Evolutionary conservation across 1,140 invertebrate genomes (phyloP), one percentile per base, ranked within the genome.

Genomic region (Heliconius himera): DNA sequence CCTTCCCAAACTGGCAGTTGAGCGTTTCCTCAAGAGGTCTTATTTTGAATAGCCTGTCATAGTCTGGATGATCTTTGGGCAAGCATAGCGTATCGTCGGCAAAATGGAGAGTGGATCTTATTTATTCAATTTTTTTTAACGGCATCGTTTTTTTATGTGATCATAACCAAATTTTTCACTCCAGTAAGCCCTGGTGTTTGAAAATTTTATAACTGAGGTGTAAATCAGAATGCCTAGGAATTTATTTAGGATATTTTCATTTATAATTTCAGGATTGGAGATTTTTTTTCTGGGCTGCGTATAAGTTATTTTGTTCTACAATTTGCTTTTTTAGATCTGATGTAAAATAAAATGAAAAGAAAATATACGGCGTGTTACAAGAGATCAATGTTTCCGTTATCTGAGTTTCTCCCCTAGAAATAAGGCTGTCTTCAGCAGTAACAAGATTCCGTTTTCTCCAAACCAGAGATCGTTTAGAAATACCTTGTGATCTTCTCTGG

Each of bases 171-270:
- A 46, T 46, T 46, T 46, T 0, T 46, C 41, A 46, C 41, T 46
- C 11, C 41, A 46, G 41, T 46, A 46, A 46, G 41, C 11, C 41
- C 41, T 41, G 41, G 41, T 46, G 41, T 46, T 46, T 46, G 41
- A 11, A 46, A 87, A 88, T 82, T 85, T 80, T 80, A 89, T 82
- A 46, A 91, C 77, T 76, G 88, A 91, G 76, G 83, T 91, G 81
- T 56, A 56, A n/a, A 56, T 56, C 20, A 56, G 54, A 56, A 56
- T 56, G 54, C 54, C 54, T 56, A 56, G 54, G 20, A 56, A 56
- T 56, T 56, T 56, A 56, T 56, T 56, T 56, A 56, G 54, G 54
- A 56, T 56, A 56, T 56, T 56, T 56, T 56, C 54, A n/a, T 56
- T 56, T 56, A 56, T 56, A 56, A 56, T 56, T 56, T 89, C 88